Conservation (phyloP, 2,113 vertebrate genomes). For the Nothoprocta perdicaria region DNA sequence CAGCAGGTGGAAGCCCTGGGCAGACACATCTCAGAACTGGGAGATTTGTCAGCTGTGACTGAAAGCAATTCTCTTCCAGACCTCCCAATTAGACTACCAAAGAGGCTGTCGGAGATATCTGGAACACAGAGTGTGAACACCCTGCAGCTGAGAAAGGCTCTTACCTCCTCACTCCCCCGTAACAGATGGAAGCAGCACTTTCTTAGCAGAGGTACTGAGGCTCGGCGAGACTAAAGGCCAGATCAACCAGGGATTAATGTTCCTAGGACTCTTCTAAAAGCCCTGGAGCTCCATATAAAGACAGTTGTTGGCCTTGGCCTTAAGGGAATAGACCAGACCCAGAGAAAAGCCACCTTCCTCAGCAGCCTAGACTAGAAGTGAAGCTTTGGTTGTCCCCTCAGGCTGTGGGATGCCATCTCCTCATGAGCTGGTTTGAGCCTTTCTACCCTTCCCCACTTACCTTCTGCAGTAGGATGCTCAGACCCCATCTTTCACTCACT, state of each 20-base stretch:
- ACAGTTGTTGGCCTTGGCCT: not conserved
- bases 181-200: not conserved
- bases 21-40: rapidly evolving
- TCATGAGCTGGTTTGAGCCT: not conserved
- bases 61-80: not conserved
- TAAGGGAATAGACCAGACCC: not conserved
- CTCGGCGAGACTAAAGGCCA: not conserved
- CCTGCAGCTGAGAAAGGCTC: not conserved
- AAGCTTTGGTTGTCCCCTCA: not conserved
- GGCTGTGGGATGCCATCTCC: not conserved
- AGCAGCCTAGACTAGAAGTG: not conserved
- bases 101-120: not conserved
- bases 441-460: not conserved
- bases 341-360: not conserved
- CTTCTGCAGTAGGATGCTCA: not conserved
- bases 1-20: rapidly evolving
- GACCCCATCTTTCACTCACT: not conserved
- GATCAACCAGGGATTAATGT: not conserved
- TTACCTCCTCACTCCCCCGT: not conserved
- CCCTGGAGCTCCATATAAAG: not conserved
- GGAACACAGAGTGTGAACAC: rapidly evolving
- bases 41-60: not conserved
- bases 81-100: not conserved
- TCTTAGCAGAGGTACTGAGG: not conserved
- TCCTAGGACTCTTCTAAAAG: rapidly evolving